Evolutionary conservation across 2,113 vertebrate genomes (phyloP).

Genomic region (Pongo abelii): DNA sequence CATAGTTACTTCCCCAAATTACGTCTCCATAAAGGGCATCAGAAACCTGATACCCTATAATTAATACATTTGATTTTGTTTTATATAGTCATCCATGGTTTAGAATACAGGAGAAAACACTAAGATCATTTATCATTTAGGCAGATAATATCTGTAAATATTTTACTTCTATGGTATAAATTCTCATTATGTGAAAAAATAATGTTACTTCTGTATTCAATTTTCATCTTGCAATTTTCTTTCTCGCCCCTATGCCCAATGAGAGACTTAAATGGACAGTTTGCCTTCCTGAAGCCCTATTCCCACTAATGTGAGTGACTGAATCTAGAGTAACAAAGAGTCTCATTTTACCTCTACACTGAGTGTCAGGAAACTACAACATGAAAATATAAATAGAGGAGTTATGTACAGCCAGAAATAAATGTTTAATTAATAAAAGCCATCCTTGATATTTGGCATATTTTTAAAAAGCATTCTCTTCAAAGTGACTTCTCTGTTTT

Average conservation of each 20-base stretch:
- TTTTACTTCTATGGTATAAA: neutral
- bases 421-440: neutral
- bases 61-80: neutral
- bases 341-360: neutral
- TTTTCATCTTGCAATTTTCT: neutral
- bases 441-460: neutral
- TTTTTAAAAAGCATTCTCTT: neutral
- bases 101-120: neutral
- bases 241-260: fast-evolving
- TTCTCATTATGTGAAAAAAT: neutral
- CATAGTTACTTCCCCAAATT: neutral
- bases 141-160: neutral
- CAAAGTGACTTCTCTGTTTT: neutral
- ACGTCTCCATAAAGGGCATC: neutral
- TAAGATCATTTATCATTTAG: neutral
- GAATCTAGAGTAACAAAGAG: neutral
- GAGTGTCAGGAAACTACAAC: neutral
- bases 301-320: neutral
- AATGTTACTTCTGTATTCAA: neutral
- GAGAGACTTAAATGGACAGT: neutral
- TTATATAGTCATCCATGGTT: neutral
- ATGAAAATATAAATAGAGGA: neutral
- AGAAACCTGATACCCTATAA: neutral
- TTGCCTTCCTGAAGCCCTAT: neutral
- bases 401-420: neutral